Conservation (phyloP, 2,888 invertebrate species). For the Dusona sp. region DNA sequence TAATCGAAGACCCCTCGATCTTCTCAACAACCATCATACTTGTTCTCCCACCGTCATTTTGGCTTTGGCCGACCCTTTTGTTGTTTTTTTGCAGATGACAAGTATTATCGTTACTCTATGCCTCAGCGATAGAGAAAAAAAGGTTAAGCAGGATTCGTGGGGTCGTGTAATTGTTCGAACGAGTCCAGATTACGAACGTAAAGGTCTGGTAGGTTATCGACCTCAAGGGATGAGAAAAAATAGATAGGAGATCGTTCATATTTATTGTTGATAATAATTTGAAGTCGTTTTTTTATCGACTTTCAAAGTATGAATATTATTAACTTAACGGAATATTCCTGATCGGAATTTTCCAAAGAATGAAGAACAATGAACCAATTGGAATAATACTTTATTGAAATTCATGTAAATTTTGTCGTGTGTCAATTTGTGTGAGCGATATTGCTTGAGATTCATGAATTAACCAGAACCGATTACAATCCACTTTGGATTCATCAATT, state of each 20-base stretch:
- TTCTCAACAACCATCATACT: conserved; percentile 37
- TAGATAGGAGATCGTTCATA: neutral
- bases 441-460: conserved; percentile 42
- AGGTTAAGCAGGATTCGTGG: neutral
- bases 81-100: conserved; percentile 30
- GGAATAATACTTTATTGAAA: neutral
- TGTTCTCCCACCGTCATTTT: conserved; percentile 18
- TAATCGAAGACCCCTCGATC: conserved; percentile 43
- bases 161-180: conserved; percentile 5
- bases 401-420: conserved; percentile 20
- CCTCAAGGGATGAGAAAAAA: neutral
- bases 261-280: neutral
- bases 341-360: neutral
- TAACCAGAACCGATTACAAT: conserved; percentile 59
- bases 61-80: conserved; percentile 13
- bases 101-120: conserved; percentile 10
- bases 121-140: neutral
- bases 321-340: neutral
- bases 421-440: neutral
- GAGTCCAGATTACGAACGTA: neutral
- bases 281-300: neutral
- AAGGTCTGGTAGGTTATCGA: neutral
- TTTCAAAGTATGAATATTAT: neutral
- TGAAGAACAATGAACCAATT: neutral
- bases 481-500: conserved; percentile 59